Conservation (phyloP, 2,888 invertebrate genomes). For the Dastarcus helophoroides region DNA sequence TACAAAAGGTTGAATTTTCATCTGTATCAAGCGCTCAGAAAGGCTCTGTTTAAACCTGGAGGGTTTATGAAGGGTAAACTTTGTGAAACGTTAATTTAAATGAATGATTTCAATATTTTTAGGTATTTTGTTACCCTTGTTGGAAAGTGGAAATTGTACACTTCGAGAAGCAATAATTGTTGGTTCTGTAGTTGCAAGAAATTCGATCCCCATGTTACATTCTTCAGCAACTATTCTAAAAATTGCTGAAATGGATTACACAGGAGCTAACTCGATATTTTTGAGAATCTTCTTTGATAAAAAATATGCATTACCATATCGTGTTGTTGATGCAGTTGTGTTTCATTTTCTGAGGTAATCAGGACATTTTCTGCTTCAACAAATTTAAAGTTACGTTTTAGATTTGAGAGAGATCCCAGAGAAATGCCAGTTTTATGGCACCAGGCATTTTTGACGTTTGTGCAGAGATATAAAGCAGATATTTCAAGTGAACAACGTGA, state of each 20-base stretch:
- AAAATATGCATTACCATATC: constrained; percentile 92
- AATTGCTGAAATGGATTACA: constrained; percentile 96
- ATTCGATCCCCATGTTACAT: constrained; percentile 88
- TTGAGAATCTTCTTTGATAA: constrained; percentile 90
- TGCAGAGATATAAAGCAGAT: constrained; percentile 90
- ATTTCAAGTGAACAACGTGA: constrained; percentile 88
- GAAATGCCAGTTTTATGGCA: constrained; percentile 95
- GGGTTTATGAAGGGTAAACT: constrained; percentile 85
- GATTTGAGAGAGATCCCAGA: constrained; percentile 73
- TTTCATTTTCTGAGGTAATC: constrained; percentile 85
- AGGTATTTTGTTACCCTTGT: constrained; percentile 55
- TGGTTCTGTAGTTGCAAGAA: constrained; percentile 81
- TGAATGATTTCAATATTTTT: constrained; percentile 9
- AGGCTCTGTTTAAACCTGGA: constrained; percentile 91
- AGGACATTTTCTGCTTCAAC: background rate
- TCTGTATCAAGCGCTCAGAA: constrained; percentile 85
- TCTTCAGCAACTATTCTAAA: constrained; percentile 90
- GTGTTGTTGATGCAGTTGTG: constrained; percentile 89
- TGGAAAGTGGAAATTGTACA: constrained; percentile 87
- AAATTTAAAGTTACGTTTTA: constrained; percentile 27
- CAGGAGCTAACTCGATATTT: constrained; percentile 92
- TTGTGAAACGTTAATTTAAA: constrained; percentile 1
- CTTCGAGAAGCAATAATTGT: constrained; percentile 92
- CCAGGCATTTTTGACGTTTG: constrained; percentile 86
- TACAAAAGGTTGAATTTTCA: constrained; percentile 94